Evolutionary conservation across 1,140 invertebrate species (phyloP).

Genomic region (Drosophila parabipectinata): DNA sequence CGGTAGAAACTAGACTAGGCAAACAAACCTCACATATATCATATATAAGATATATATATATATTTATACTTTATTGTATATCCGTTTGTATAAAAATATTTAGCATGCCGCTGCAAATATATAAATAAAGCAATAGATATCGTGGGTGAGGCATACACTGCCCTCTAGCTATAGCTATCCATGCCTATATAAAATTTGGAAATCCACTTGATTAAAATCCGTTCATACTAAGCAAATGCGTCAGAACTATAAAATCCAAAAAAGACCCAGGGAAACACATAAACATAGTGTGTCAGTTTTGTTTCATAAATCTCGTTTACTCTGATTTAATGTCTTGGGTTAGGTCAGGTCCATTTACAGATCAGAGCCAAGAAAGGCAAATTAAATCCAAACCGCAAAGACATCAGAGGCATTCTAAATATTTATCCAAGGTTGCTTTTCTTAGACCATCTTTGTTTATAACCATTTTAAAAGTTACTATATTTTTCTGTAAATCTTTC

Average conservation of each 20-base stretch:
- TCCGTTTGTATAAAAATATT: constrained; percentile 37
- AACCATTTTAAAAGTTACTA: background rate
- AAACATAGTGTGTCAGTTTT: constrained; percentile 16
- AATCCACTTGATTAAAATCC: constrained; percentile 44
- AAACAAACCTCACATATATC: constrained; percentile 17
- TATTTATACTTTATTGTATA: constrained; percentile 8
- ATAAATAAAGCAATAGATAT: constrained; percentile 22
- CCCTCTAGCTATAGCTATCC: background rate
- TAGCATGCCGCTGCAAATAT: constrained; percentile 43
- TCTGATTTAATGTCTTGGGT: constrained; percentile 12
- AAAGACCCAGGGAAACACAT: constrained; percentile 8
- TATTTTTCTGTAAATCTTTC: background rate
- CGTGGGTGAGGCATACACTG: constrained; percentile 11
- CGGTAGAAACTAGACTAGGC: constrained; percentile 4
- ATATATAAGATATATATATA: constrained; percentile 8
- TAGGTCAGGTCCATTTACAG: constrained; percentile 26
- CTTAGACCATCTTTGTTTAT: constrained; percentile 6
- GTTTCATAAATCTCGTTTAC: constrained; percentile 25
- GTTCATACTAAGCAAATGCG: constrained; percentile 12
- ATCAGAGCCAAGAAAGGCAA: constrained; percentile 6
- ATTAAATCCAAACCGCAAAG: constrained; percentile 16
- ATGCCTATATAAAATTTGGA: constrained; percentile 14
- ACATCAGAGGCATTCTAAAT: constrained; percentile 16
- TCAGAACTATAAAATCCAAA: constrained; percentile 30
- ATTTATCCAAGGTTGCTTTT: constrained; percentile 24